A percentile compares a stretch with the other conserved stretches of the same genome.
These are phyloP conservation scores for Lasiurus cinereus DNA, from an alignment of 2,113 vertebrate genomes.

Conservation along the genomic window DNA sequence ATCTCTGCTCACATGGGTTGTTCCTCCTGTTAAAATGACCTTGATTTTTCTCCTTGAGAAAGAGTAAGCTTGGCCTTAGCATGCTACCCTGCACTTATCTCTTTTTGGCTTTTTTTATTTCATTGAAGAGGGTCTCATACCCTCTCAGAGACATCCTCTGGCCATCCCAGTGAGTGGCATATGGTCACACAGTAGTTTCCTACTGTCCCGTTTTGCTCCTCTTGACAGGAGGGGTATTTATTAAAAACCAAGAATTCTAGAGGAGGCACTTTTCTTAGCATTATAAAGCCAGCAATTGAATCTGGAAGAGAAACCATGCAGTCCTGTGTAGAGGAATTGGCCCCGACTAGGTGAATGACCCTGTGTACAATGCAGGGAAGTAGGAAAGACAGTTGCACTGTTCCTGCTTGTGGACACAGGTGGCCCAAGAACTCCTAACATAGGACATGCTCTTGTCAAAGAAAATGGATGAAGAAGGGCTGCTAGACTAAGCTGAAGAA, in stretches of 20 bases:
- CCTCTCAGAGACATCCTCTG: not conserved
- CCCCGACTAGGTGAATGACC: not conserved
- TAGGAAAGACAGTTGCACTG: not conserved
- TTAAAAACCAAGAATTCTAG: not conserved
- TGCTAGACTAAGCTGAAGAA: not conserved
- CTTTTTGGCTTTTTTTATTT: not conserved
- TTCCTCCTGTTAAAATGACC: not conserved
- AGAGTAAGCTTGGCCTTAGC: not conserved
- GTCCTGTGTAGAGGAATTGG: not conserved
- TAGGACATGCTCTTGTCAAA: not conserved
- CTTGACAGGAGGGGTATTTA: not conserved
- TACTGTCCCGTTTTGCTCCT: not conserved
- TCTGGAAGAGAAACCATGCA: not conserved
- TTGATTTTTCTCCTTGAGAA: not conserved
- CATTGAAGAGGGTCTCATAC: not conserved
- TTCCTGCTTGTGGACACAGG: not conserved
- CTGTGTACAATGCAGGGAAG: not conserved
- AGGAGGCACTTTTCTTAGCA: not conserved
- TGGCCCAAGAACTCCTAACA: not conserved
- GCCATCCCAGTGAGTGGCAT: not conserved
- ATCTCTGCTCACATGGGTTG: rapidly evolving
- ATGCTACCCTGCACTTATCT: rapidly evolving
- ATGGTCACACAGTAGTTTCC: not conserved
- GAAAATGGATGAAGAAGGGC: not conserved
- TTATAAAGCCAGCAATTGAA: not conserved